Base-by-base conservation (phyloP, 2,113 vertebrate species). In the Dryoscopus gambensis region DNA sequence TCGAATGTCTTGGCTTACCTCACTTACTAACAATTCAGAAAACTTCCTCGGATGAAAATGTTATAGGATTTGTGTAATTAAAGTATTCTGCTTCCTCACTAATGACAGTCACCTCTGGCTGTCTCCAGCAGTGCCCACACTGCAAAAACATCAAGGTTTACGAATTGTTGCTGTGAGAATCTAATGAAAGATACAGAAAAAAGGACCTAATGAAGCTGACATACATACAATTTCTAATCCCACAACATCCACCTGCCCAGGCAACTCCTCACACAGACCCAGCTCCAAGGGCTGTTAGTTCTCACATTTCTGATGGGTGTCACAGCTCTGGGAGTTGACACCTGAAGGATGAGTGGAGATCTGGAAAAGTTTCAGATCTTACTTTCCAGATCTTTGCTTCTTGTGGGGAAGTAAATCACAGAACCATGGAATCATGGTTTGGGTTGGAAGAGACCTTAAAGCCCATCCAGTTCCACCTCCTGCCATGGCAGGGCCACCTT, bases 271-370 rank as follows among this genome's bases (percentile, higher is more conserved):
- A 16, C 87, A 6, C 52, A 47, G 46, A 7, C 1, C 7, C 21
- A 16, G 7, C 55, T 50, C 9, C 2, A 52, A 28, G 44, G 0
- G 4, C 15, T 18, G 27, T 0, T 9, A 1, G 12, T 6, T 21
- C 11, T 10, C 50, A 4, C 10, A 2, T 6, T 68, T 21, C 74
- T 62, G 64, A 19, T 3, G 19, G 42, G 16, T 15, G 12, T 2
- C 49, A 37, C 1, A 5, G 60, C n/a, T 52, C 42, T 47, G 65
- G 55, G 57, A 75, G 39, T 0, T 53, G n/a, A 40, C 18, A 50
- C 23, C 27, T 35, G 30, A 63, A 56, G 18, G 42, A 42, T 14
- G 33, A 91, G 22, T 17, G 22, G 31, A 52, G 22, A 44, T 18
- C 44, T 77, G 33, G 46, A 52, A 31, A 68, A 60, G 15, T 4